These are phyloP conservation scores for Morbakka virulenta DNA, from an alignment of 30 jellyfish, hydroid and myxozoan species.

Conservation along the genomic window DNA sequence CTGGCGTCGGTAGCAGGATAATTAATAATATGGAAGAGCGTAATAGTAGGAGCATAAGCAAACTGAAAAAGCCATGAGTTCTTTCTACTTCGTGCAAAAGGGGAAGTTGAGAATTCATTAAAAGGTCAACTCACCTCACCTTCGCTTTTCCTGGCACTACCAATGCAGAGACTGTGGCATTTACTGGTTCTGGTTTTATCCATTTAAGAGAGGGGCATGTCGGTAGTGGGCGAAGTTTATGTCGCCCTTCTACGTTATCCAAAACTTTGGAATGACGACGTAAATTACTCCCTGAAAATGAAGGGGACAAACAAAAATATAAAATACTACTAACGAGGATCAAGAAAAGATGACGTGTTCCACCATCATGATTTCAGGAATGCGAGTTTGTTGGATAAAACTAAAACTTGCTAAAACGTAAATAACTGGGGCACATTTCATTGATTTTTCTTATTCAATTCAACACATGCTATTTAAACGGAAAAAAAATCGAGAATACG, in stretches of 20 bases:
- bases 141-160: slow-evolving; percentile 37
- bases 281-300: slow-evolving; percentile 64
- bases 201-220: slow-evolving; percentile 93
- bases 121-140: slow-evolving; percentile 59
- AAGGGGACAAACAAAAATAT: neutral
- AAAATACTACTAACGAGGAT: neutral
- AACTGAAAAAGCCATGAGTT: no score
- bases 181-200: slow-evolving; percentile 70
- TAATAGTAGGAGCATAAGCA: no score
- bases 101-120: no score
- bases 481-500: no score
- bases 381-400: no score
- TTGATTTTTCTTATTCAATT: slow-evolving; percentile 34
- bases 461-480: no score
- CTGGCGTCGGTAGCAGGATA: no score
- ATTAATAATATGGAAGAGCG: no score
- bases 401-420: no score
- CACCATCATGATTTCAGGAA: no score
- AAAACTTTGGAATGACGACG: slow-evolving; percentile 85
- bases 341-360: neutral
- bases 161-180: slow-evolving; percentile 44
- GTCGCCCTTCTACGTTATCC: slow-evolving; percentile 53
- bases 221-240: slow-evolving; percentile 65
- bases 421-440: slow-evolving; percentile 17
- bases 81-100: no score